Conservation (phyloP, 2,888 invertebrate species). For the Flabesymbios commensalis region DNA sequence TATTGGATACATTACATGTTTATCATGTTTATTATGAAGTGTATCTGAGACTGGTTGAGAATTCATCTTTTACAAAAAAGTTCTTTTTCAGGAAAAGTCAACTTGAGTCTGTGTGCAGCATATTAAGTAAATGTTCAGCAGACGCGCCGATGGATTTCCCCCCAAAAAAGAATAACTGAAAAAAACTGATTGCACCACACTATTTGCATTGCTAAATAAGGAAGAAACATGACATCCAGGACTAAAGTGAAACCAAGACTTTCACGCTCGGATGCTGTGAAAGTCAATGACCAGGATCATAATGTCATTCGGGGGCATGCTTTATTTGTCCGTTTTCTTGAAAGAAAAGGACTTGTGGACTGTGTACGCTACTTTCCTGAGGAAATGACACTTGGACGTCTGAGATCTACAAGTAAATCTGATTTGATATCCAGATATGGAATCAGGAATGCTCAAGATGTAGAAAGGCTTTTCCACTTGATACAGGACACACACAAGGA, state of each 20-base stretch:
- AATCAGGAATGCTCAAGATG: conserved; percentile 20
- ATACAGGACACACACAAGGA: conserved; percentile 26
- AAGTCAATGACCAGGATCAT: conserved; percentile 17
- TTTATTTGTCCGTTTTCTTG: conserved; percentile 52
- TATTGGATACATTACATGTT: too few relatives aligned
- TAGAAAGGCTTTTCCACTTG: conserved; percentile 28
- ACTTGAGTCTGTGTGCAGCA: too few relatives aligned
- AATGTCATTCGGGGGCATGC: conserved; percentile 36
- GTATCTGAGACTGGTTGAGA: too few relatives aligned
- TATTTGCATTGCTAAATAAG: too few relatives aligned
- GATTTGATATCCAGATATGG: conserved; percentile 28
- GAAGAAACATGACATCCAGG: too few relatives aligned
- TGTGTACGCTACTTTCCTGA: conserved; percentile 55
- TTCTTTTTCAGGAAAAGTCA: too few relatives aligned
- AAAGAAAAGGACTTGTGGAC: conserved; percentile 45
- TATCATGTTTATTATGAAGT: too few relatives aligned
- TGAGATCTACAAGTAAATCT: conserved; percentile 36
- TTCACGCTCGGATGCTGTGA: neutral
- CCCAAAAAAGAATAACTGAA: too few relatives aligned
- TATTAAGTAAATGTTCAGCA: too few relatives aligned
- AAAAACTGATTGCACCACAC: too few relatives aligned
- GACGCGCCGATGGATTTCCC: too few relatives aligned
- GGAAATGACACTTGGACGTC: conserved; percentile 51
- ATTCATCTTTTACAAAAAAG: too few relatives aligned
- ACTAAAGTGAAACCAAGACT: neutral